Evolutionary conservation across 1,140 invertebrate genomes (phyloP).

Genomic region (Diachasmimorpha longicaudata): DNA sequence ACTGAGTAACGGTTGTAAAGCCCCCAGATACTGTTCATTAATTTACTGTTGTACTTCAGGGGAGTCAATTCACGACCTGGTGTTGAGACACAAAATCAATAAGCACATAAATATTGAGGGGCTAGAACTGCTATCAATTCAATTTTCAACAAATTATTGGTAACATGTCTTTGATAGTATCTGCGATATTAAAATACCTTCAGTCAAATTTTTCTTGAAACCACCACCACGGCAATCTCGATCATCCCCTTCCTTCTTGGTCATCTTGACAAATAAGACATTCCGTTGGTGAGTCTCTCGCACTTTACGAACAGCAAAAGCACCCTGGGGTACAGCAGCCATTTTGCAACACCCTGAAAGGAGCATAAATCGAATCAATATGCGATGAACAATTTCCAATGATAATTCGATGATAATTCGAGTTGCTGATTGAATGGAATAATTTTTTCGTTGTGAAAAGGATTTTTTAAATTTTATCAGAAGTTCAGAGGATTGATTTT

Average conservation of each 20-base stretch:
- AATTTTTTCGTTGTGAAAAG: too few relatives aligned
- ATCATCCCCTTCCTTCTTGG: conserved; percentile 41
- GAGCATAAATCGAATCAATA: too few relatives aligned
- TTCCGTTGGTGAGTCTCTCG: conserved; percentile 58
- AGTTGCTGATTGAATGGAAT: too few relatives aligned
- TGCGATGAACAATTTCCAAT: too few relatives aligned
- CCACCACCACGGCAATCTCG: conserved; percentile 27
- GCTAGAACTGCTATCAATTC: too few relatives aligned
- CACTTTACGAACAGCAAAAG: conserved; percentile 65
- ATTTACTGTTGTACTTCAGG: conserved; percentile 80
- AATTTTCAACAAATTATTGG: too few relatives aligned
- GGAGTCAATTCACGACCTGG: conserved; percentile 65
- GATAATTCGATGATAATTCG: too few relatives aligned
- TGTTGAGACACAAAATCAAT: conserved; percentile 20
- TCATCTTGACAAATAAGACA: conserved; percentile 47
- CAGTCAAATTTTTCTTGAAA: conserved; percentile 24
- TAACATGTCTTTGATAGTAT: too few relatives aligned
- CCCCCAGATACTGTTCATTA: conserved; percentile 92
- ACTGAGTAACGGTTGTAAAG: conserved; percentile 85
- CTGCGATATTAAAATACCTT: conserved; percentile 18
- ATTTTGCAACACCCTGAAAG: conserved; percentile 56
- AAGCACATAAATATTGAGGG: not conserved
- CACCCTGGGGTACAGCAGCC: conserved; percentile 66
- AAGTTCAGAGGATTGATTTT: not conserved
- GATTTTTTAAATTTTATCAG: too few relatives aligned